A percentile compares a stretch with the other conserved stretches of the same genome.
Conservation (phyloP, 1,140 invertebrate genomes). For the Papilio polyxenes region DNA sequence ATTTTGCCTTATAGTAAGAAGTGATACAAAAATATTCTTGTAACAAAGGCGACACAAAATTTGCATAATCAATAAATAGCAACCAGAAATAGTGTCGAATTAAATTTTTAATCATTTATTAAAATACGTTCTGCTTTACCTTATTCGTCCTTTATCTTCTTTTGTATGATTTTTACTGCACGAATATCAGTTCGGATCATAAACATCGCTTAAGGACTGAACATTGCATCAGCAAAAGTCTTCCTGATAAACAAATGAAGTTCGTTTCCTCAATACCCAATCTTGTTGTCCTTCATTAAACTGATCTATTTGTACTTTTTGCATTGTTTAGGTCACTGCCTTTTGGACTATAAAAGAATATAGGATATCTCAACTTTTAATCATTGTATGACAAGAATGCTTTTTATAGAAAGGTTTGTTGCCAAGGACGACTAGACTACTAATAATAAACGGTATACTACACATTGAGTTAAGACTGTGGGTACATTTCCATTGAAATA, state of each 20-base stretch:
- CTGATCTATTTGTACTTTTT: conserved; percentile 27
- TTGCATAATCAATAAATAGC: neutral
- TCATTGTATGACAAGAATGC: conserved; percentile 1
- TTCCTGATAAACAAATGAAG: conserved; percentile 31
- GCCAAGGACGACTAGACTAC: conserved; percentile 11
- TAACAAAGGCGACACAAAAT: no score
- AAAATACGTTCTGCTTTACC: conserved; percentile 7
- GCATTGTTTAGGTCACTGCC: conserved; percentile 27
- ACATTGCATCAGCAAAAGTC: conserved; percentile 29
- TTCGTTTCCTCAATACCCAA: neutral
- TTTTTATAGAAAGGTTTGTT: conserved; percentile 29
- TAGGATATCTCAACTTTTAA: conserved; percentile 10
- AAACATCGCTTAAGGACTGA: neutral
- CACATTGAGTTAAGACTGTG: neutral
- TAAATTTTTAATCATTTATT: neutral
- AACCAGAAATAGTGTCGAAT: neutral
- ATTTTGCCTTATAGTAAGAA: neutral
- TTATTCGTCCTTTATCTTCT: conserved; percentile 10
- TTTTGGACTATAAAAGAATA: conserved; percentile 9
- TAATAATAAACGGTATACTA: neutral
- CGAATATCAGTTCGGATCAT: neutral
- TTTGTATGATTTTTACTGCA: neutral
- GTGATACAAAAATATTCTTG: neutral
- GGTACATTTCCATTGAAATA: neutral
- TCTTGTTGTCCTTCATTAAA: conserved; percentile 14